Evolutionary conservation across 2,888 invertebrate species (phyloP).

Genomic region (Plebejus anna): DNA sequence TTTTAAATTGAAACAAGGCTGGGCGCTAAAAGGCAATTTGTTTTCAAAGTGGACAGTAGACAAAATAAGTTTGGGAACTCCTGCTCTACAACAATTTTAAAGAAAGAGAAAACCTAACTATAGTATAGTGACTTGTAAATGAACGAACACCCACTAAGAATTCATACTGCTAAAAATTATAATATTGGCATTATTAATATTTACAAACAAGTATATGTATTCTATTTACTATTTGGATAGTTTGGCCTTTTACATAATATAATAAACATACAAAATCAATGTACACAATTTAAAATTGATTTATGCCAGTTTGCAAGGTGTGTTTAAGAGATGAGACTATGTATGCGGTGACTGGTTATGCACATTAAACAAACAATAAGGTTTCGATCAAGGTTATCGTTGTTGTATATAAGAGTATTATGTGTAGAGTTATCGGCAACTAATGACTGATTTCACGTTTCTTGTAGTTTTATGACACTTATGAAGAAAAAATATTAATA

Average conservation of each 20-base stretch:
- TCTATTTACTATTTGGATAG: too few species aligned
- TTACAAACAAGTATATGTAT: too few species aligned
- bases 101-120: not conserved
- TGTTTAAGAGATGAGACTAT: not conserved
- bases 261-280: not conserved
- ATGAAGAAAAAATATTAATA: not conserved
- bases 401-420: not conserved
- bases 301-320: not conserved
- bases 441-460: not conserved
- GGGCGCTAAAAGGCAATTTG: too few species aligned
- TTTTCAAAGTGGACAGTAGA: too few species aligned
- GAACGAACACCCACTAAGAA: too few species aligned
- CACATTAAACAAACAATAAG: conserved; percentile 2
- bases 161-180: too few species aligned
- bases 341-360: not conserved
- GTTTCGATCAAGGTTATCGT: conserved; percentile 11
- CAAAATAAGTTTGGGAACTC: too few species aligned
- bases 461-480: conserved; percentile 9
- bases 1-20: too few species aligned
- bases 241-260: too few species aligned
- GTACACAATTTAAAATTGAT: not conserved
- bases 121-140: too few species aligned
- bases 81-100: not conserved
- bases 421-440: not conserved
- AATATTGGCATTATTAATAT: too few species aligned